Percentiles rank a stretch among this genome's conserved stretches.
phyloP scores from a whole-genome alignment of 2,888 invertebrate species.

The Heliconius ethilla region DNA sequence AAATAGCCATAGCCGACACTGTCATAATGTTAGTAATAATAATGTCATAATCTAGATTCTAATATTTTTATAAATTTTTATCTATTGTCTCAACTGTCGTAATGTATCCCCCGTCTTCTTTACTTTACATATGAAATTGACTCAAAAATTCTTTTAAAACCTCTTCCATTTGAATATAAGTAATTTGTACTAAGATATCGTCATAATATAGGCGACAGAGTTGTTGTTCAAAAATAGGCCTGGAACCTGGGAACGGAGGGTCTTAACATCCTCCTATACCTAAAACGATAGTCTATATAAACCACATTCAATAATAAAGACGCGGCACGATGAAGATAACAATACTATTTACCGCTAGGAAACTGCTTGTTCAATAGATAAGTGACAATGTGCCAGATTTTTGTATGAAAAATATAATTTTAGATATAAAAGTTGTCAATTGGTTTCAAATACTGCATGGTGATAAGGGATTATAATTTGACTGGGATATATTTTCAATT shows the following conservation, averaged over 20 bases:
- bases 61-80: no score
- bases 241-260: no score
- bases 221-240: neutral
- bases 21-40: no score
- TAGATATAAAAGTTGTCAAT: neutral
- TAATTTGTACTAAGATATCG: neutral
- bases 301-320: slow-evolving; percentile 6
- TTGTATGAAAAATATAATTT: neutral
- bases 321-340: slow-evolving; percentile 22
- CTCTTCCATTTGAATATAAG: neutral
- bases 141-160: neutral
- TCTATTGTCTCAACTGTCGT: no score
- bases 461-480: no score
- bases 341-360: neutral
- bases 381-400: neutral
- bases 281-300: neutral
- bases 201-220: neutral
- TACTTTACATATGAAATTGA: neutral
- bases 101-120: neutral
- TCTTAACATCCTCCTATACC: neutral
- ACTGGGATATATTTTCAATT: no score
- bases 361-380: neutral
- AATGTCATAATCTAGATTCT: no score
- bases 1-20: no score
- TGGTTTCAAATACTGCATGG: no score